Evolutionary conservation across 2,113 vertebrate species (phyloP).

Genomic region (Anolis sagrei): DNA sequence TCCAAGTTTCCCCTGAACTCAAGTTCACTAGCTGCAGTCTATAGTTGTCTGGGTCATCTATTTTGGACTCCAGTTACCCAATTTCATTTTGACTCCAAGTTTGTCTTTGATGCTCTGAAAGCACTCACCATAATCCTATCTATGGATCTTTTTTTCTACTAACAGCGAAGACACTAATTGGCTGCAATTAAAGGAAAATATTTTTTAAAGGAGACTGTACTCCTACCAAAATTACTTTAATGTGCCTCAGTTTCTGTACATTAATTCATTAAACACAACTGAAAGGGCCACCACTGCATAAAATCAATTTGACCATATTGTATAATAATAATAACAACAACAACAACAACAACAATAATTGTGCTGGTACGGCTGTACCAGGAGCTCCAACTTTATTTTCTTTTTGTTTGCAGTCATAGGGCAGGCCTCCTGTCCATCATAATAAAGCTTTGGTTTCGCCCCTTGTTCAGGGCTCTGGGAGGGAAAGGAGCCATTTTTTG

Average conservation of each 20-base stretch:
- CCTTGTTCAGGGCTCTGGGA: too few species aligned
- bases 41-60: fast-evolving
- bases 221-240: not conserved
- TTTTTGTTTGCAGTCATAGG: too few species aligned
- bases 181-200: not conserved
- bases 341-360: too few species aligned
- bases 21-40: slow-evolving; percentile 39
- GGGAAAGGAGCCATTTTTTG: too few species aligned
- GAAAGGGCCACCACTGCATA: not conserved
- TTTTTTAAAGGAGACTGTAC: not conserved
- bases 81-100: not conserved
- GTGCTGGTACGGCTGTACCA: too few species aligned
- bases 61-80: not conserved
- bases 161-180: too few species aligned
- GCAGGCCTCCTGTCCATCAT: too few species aligned
- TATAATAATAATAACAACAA: too few species aligned
- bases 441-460: too few species aligned
- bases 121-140: not conserved
- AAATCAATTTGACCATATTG: not conserved
- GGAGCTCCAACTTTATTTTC: too few species aligned
- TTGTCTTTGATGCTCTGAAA: fast-evolving
- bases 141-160: not conserved
- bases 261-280: not conserved
- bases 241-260: not conserved
- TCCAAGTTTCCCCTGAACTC: not conserved